Evolutionary conservation across 2,797 vertebrate species (phyloP).

Genomic region (Apogon talboti): DNA sequence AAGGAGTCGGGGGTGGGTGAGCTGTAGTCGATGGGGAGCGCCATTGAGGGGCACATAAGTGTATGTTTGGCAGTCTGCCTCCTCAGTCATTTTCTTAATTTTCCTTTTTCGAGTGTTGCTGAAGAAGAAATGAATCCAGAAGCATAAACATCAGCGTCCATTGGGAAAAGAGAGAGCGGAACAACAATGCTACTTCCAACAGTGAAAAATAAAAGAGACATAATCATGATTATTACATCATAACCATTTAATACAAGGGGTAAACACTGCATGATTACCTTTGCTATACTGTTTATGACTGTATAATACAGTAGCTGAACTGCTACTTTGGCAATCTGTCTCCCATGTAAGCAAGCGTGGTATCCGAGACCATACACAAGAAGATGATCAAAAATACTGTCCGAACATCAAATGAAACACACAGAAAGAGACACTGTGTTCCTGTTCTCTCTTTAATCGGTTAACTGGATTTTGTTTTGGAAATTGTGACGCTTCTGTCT

Average conservation of each 20-base stretch:
- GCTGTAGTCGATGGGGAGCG: not conserved
- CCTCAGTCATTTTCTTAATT: slow-evolving; percentile 17
- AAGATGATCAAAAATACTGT: slow-evolving; percentile 58
- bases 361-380: slow-evolving; percentile 52
- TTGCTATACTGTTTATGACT: slow-evolving; percentile 59
- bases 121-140: slow-evolving; percentile 37
- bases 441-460: slow-evolving; percentile 41
- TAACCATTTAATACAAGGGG: slow-evolving; percentile 70
- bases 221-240: slow-evolving; percentile 72
- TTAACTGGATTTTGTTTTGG: slow-evolving; percentile 38
- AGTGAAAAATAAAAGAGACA: slow-evolving; percentile 53
- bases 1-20: slow-evolving; percentile 1
- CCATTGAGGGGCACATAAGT: slow-evolving; percentile 39
- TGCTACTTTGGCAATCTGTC: slow-evolving; percentile 47
- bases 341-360: slow-evolving; percentile 38
- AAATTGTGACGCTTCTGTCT: slow-evolving; percentile 36
- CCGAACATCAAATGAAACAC: slow-evolving; percentile 70
- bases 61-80: slow-evolving; percentile 51
- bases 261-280: slow-evolving; percentile 57
- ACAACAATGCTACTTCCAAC: slow-evolving; percentile 45
- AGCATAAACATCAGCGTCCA: slow-evolving; percentile 38
- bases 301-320: slow-evolving; percentile 47
- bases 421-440: slow-evolving; percentile 59
- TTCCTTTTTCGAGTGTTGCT: slow-evolving; percentile 30
- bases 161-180: slow-evolving; percentile 55